phyloP scores from a whole-genome alignment of 2,797 vertebrate species.

The Dermochelys coriacea region DNA sequence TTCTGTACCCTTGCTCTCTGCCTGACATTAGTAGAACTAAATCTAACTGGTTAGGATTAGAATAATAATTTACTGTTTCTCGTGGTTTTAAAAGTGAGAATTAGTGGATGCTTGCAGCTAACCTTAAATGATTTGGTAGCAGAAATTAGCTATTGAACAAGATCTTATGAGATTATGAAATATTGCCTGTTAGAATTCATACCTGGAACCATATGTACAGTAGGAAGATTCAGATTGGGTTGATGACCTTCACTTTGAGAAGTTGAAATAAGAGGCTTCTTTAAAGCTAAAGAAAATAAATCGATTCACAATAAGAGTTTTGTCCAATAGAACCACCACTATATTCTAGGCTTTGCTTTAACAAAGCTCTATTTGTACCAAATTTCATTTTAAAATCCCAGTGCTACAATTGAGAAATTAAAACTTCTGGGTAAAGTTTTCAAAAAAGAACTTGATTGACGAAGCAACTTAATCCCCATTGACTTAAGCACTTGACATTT shows the following conservation, averaged over 20 bases:
- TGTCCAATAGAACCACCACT: neutral
- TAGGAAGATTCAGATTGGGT: constrained; percentile 58
- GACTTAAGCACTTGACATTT: neutral
- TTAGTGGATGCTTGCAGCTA: fast-evolving
- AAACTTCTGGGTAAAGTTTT: neutral
- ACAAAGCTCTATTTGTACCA: neutral
- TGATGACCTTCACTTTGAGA: constrained; percentile 72
- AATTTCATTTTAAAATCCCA: neutral
- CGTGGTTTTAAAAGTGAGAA: too few species aligned
- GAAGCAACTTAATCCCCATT: neutral
- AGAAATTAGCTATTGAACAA: neutral
- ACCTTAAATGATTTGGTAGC: fast-evolving
- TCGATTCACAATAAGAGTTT: constrained; percentile 41
- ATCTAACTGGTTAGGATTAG: too few species aligned
- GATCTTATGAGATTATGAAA: fast-evolving
- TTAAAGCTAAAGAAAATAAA: constrained; percentile 77
- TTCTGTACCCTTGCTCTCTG: too few species aligned
- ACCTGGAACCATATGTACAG: constrained; percentile 79
- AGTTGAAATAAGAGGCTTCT: constrained; percentile 77
- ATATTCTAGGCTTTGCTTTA: neutral
- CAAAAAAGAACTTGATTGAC: neutral
- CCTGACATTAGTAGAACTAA: too few species aligned
- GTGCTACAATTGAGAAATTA: neutral
- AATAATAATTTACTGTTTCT: too few species aligned
- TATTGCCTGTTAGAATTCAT: neutral